Percentiles rank a stretch among this genome's conserved stretches.
These are phyloP conservation scores for Tetramorium alpestre DNA, from an alignment of 1,140 invertebrate genomes.

Conservation along the genomic window DNA sequence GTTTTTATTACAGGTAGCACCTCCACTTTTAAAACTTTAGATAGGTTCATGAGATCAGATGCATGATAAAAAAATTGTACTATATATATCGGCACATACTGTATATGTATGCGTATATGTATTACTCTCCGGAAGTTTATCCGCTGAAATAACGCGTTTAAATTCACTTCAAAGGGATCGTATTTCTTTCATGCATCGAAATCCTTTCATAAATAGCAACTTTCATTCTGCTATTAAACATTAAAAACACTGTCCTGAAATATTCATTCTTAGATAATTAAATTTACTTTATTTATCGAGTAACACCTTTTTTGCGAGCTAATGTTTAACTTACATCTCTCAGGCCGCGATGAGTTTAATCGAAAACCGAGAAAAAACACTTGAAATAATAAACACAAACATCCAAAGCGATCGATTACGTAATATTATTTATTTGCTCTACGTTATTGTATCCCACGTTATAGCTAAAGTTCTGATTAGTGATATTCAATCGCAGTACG, in stretches of 20 bases:
- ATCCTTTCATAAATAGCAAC: constrained; percentile 17
- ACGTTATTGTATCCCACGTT: not conserved
- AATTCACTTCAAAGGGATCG: constrained; percentile 44
- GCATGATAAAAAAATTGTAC: constrained; percentile 33
- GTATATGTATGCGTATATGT: not conserved
- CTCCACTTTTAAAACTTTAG: constrained; percentile 20
- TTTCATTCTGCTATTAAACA: not conserved
- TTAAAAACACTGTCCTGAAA: not conserved
- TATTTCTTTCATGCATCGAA: constrained; percentile 15
- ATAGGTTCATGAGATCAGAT: constrained; percentile 5
- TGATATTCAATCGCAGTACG: not conserved
- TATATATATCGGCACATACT: no score
- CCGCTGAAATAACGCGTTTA: not conserved
- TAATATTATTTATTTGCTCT: not conserved
- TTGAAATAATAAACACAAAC: not conserved
- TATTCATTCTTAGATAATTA: not conserved
- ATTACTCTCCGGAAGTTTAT: constrained; percentile 2
- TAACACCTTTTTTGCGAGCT: not conserved
- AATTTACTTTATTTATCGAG: not conserved
- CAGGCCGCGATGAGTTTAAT: not conserved
- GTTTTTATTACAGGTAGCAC: not conserved
- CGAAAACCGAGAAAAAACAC: not conserved
- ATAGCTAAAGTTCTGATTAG: constrained; percentile 16
- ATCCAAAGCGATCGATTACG: not conserved
- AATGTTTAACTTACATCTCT: not conserved